phyloP scores from a whole-genome alignment of 1,140 invertebrate species.

The Ostrea edulis region DNA sequence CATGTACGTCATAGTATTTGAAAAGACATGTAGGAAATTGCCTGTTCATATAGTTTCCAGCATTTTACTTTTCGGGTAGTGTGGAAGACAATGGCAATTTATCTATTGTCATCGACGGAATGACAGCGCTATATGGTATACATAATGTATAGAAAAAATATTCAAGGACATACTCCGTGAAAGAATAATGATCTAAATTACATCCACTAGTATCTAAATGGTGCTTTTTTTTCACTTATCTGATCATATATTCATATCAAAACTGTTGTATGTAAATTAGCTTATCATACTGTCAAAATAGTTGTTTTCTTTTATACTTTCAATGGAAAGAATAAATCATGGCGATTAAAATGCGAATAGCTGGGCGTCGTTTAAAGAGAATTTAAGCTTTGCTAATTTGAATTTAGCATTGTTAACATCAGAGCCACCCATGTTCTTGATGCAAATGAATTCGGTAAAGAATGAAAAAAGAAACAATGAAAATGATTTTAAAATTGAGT shows the following conservation, averaged over 20 bases:
- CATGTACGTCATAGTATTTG: no score
- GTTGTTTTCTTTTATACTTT: conserved; percentile 1
- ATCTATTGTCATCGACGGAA: no score
- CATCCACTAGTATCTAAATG: no score
- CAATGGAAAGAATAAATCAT: conserved; percentile 14
- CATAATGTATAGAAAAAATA: no score
- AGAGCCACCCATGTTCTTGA: conserved; percentile 9
- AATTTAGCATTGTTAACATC: conserved; percentile 22
- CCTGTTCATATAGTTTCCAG: no score
- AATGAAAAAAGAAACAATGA: neutral
- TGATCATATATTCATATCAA: conserved; percentile 16
- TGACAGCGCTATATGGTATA: no score
- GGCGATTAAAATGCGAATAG: conserved; percentile 25
- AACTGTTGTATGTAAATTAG: neutral
- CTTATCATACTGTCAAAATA: neutral
- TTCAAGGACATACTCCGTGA: no score
- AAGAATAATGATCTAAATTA: no score
- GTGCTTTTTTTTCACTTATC: neutral
- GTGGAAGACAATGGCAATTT: no score
- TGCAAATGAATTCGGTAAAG: conserved; percentile 9
- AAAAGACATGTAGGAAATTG: no score
- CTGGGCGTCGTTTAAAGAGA: neutral
- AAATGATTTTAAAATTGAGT: conserved; percentile 29
- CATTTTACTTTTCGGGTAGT: no score
- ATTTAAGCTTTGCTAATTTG: conserved; percentile 32